phyloP scores from a whole-genome alignment of 2,797 vertebrate genomes.

The Mycteria americana region DNA sequence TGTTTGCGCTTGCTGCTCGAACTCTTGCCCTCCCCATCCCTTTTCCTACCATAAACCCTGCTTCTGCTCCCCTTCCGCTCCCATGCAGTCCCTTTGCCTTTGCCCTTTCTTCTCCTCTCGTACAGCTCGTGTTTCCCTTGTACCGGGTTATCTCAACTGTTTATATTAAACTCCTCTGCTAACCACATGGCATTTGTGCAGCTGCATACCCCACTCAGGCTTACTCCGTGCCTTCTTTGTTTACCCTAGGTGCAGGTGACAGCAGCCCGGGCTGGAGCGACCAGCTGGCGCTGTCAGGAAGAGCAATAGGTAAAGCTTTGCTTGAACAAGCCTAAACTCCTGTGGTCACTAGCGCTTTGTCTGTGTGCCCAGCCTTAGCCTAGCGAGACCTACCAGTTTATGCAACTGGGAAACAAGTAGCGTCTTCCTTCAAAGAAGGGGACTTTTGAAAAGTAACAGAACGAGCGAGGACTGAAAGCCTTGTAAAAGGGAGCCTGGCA shows the following conservation, averaged over 20 bases:
- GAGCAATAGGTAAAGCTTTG: not conserved
- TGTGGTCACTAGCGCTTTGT: not conserved
- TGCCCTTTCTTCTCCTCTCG: not conserved
- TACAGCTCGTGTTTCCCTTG: not conserved
- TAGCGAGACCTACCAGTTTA: not conserved
- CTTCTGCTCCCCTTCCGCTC: not conserved
- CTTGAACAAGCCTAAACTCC: not conserved
- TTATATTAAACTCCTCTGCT: not conserved
- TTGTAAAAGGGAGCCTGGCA: not conserved
- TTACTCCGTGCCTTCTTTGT: not conserved
- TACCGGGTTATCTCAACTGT: not conserved
- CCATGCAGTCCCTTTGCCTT: not conserved
- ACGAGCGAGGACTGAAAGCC: accelerated
- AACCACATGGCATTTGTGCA: not conserved
- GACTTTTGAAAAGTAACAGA: not conserved
- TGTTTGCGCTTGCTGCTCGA: not conserved
- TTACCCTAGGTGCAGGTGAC: not conserved
- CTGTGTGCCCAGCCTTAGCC: not conserved
- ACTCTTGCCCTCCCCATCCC: not conserved
- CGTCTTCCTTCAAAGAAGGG: not conserved
- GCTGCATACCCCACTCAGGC: not conserved
- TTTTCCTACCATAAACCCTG: not conserved
- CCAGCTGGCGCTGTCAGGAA: not conserved
- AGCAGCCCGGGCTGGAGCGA: not conserved
- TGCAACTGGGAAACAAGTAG: not conserved